Base-by-base conservation (phyloP, 2,888 invertebrate species). In the Meloe dianella region DNA sequence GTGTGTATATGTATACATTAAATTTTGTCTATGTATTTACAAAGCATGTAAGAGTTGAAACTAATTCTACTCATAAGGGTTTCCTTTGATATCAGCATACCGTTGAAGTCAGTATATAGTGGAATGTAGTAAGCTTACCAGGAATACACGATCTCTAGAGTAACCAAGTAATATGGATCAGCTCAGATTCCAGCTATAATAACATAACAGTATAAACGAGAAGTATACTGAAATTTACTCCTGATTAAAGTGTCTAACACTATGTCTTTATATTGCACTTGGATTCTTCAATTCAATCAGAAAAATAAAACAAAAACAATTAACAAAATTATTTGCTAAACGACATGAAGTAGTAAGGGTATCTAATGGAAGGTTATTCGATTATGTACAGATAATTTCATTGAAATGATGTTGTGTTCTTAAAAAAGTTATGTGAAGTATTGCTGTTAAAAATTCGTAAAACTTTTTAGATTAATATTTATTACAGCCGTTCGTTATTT, bases 131-230 rank as follows among this genome's bases (percentile, higher is more conserved):
- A 47, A 66, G 63, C 54, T 66, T 47, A 47, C 20, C 3, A 12
- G n/a, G 3, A 59, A 59, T 35, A 30, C 59, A 59, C n/a, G 35
- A 59, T 22, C 38, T 54, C n/a, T 38, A 30, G 32, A 51, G 14
- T 58, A 62, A 57, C 51, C 30, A 12, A 51, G 27, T 57, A 17
- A 54, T 30, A 60, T 60, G 63, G 63, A 66, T 66, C 60, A 60
- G 60, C 57, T 29, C 30, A 60, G 63, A 63, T 66, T 66, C 57
- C 60, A 60, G 30, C 56, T 63, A 60, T 66, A 66, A 66, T 63
- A 63, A 57, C 62, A 54, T 59, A 62, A 65, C 59, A 60, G 57
- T 57, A 20, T 60, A 60, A 57, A 66, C 60, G 61, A 60, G 66
- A 66, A 66, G 57, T 60, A 63, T 61, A 60, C 61, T 29, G 12